Conservation (phyloP, 2,113 vertebrate species). For the Solenodon paradoxus region DNA sequence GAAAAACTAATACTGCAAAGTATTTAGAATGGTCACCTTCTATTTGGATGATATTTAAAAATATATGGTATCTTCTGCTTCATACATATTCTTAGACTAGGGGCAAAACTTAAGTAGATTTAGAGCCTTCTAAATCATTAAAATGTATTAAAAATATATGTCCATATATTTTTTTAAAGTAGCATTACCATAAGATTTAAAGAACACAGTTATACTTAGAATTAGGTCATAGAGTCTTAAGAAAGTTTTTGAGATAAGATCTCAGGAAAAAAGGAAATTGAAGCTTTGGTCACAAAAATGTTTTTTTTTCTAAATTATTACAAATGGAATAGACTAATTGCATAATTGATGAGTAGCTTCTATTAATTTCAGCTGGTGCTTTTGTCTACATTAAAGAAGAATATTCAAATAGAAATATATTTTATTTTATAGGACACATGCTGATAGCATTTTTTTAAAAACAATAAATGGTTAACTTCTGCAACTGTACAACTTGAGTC, state of each 20-base stretch:
- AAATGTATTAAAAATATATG: constrained; percentile 1
- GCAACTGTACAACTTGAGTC: not conserved
- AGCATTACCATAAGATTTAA: not conserved
- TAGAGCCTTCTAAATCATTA: constrained; percentile 14
- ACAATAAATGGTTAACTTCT: not conserved
- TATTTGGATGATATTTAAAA: constrained; percentile 41
- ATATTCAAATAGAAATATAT: accelerated
- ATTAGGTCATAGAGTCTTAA: not conserved
- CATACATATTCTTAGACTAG: not conserved
- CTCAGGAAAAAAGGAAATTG: not conserved
- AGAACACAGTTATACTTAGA: not conserved
- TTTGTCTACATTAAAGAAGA: not conserved
- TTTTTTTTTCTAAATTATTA: not conserved
- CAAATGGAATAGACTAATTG: not conserved
- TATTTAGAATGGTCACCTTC: constrained; percentile 40
- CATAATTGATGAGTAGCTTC: not conserved
- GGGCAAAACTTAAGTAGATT: not conserved
- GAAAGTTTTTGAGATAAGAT: not conserved
- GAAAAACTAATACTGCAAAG: constrained; percentile 66
- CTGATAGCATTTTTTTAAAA: not conserved
- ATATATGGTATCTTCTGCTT: constrained; percentile 32
- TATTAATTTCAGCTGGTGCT: not conserved
- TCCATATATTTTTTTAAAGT: not conserved
- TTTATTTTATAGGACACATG: not conserved
- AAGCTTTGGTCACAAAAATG: not conserved